A percentile compares a stretch with the other conserved stretches of the same genome.
phyloP scores from a whole-genome alignment of 1,140 invertebrate genomes.

The Drosophila bocqueti region DNA sequence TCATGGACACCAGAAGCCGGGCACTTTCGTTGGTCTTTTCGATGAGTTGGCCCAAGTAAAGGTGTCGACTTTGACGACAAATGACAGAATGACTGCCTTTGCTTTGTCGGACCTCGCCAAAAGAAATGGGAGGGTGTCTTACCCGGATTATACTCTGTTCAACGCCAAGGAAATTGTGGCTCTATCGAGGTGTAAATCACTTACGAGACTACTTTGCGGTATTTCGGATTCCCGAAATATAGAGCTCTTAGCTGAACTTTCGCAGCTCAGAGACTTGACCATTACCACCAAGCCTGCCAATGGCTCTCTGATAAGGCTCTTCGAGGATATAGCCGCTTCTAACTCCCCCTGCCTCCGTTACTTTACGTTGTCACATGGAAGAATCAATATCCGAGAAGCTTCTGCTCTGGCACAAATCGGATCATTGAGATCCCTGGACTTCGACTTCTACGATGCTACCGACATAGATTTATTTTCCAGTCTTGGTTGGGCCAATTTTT shows the following conservation, averaged over 20 bases:
- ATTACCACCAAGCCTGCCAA: not conserved
- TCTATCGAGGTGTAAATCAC: not conserved
- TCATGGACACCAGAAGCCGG: not conserved
- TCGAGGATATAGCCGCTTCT: not conserved
- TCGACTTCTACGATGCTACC: not conserved
- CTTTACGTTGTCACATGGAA: not conserved
- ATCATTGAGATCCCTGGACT: not conserved
- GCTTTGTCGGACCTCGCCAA: too few species aligned
- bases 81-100: too few species aligned
- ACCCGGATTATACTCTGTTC: not conserved
- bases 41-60: not conserved
- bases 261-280: not conserved
- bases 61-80: not conserved
- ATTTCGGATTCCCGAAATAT: conserved; percentile 2
- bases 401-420: not conserved
- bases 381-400: not conserved
- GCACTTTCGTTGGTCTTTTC: not conserved
- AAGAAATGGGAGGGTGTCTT: too few species aligned
- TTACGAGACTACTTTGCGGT: not conserved
- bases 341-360: not conserved
- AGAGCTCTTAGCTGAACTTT: conserved; percentile 2
- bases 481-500: not conserved
- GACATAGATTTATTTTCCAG: not conserved
- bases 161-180: not conserved
- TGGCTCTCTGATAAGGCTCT: not conserved